These are phyloP conservation scores for Ennomos quercinarius DNA, from an alignment of 2,888 invertebrate genomes.

Conservation along the genomic window DNA sequence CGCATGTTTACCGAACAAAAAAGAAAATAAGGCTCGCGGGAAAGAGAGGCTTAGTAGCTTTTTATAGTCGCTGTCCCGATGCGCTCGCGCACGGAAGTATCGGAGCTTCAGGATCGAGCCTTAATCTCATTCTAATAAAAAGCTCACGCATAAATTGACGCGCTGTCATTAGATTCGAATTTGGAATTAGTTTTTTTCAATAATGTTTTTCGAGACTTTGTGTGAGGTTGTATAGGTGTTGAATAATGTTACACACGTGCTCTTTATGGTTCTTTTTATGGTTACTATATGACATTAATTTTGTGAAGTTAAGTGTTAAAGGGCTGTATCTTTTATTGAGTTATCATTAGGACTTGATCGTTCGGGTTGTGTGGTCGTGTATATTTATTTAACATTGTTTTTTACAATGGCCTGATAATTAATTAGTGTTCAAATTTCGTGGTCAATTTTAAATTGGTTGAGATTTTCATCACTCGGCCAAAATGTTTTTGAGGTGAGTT, in stretches of 20 bases:
- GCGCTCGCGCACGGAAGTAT: slow-evolving; percentile 83
- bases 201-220: slow-evolving; percentile 46
- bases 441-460: slow-evolving; percentile 45
- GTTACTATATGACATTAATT: slow-evolving; percentile 74
- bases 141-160: slow-evolving; percentile 82
- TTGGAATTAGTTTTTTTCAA: slow-evolving; percentile 67
- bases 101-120: slow-evolving; percentile 78
- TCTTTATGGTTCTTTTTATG: slow-evolving; percentile 78
- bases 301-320: slow-evolving; percentile 74
- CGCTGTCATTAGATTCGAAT: slow-evolving; percentile 70
- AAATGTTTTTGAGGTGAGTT: slow-evolving; percentile 75
- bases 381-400: slow-evolving; percentile 47
- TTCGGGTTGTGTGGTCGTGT: slow-evolving; percentile 78
- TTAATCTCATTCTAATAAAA: slow-evolving; percentile 83
- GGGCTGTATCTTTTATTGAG: slow-evolving; percentile 75
- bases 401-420: slow-evolving; percentile 60
- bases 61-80: slow-evolving; percentile 82
- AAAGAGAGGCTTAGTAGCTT: slow-evolving; percentile 82
- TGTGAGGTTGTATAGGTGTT: slow-evolving; percentile 71
- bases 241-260: slow-evolving; percentile 79
- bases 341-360: slow-evolving; percentile 72
- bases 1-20: slow-evolving; percentile 71
- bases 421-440: slow-evolving; percentile 59
- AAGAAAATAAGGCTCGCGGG: slow-evolving; percentile 77
- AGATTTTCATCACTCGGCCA: slow-evolving; percentile 45